phyloP scores from a whole-genome alignment of 1,140 invertebrate species.

The Drosophila sulfurigaster region DNA sequence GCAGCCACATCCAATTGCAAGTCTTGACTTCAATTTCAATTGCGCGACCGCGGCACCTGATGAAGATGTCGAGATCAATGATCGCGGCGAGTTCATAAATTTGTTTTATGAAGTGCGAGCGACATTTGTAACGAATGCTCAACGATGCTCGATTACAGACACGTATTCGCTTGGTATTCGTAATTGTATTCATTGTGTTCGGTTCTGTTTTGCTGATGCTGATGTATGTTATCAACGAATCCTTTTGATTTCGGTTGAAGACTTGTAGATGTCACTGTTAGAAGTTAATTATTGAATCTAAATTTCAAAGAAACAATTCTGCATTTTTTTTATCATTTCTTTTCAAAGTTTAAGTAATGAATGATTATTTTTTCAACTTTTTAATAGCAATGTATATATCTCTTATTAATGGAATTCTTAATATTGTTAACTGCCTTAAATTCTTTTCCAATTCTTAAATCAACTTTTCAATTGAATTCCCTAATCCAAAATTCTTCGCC shows the following conservation, averaged over 20 bases:
- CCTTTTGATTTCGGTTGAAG: neutral
- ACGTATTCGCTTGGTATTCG: slow-evolving; percentile 52
- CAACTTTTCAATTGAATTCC: neutral
- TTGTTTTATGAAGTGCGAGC: slow-evolving; percentile 83
- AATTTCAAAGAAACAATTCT: no score
- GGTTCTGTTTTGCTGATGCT: slow-evolving; percentile 7
- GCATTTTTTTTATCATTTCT: no score
- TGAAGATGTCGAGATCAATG: slow-evolving; percentile 83
- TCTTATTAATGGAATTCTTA: neutral
- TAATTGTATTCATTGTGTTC: slow-evolving; percentile 51
- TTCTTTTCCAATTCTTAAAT: neutral
- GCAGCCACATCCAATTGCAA: slow-evolving; percentile 36
- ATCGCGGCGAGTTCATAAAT: slow-evolving; percentile 81
- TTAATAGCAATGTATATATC: no score
- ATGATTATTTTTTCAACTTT: no score
- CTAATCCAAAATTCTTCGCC: neutral
- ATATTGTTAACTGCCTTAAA: neutral
- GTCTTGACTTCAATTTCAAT: slow-evolving; percentile 28
- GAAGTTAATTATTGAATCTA: neutral
- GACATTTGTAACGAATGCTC: slow-evolving; percentile 80
- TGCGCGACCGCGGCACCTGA: slow-evolving; percentile 60
- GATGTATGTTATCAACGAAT: slow-evolving; percentile 12
- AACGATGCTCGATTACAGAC: slow-evolving; percentile 64
- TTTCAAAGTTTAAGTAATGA: no score
- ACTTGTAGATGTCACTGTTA: neutral